A percentile compares a stretch with the other conserved stretches of the same genome.
Evolutionary conservation across 2,113 vertebrate species (phyloP).

Genomic region (Athene cunicularia): DNA sequence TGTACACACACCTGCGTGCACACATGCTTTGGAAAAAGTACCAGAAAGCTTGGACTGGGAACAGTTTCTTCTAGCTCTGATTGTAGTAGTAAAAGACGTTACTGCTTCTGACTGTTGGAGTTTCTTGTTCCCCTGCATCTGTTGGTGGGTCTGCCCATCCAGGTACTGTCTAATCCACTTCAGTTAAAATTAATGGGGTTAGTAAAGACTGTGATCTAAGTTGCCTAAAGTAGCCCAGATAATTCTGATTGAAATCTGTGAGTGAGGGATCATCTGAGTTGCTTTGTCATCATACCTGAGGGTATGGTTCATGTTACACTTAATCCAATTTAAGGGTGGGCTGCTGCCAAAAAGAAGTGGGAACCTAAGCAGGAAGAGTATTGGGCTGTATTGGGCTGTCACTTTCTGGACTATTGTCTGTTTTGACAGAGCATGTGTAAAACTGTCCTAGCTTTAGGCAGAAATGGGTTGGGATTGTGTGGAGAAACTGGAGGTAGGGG

Average conservation of each 20-base stretch:
- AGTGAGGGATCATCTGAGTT: neutral
- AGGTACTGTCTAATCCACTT: neutral
- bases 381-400: neutral
- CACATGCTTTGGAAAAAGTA: neutral
- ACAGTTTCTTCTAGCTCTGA: neutral
- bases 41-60: neutral
- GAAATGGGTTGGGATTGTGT: neutral
- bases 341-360: neutral
- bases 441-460: neutral
- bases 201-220: neutral
- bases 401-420: neutral
- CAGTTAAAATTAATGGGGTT: neutral
- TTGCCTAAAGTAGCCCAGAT: neutral
- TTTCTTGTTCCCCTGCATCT: neutral
- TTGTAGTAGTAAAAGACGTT: neutral
- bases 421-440: neutral
- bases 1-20: neutral
- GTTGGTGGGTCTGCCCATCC: neutral
- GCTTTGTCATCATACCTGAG: slow-evolving; percentile 12
- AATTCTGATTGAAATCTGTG: neutral
- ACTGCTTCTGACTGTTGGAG: neutral
- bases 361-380: neutral
- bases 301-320: neutral
- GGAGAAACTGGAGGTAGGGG: neutral
- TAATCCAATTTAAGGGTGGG: neutral